phyloP scores from a whole-genome alignment of 1,140 invertebrate species.

The Triops cancriformis region DNA sequence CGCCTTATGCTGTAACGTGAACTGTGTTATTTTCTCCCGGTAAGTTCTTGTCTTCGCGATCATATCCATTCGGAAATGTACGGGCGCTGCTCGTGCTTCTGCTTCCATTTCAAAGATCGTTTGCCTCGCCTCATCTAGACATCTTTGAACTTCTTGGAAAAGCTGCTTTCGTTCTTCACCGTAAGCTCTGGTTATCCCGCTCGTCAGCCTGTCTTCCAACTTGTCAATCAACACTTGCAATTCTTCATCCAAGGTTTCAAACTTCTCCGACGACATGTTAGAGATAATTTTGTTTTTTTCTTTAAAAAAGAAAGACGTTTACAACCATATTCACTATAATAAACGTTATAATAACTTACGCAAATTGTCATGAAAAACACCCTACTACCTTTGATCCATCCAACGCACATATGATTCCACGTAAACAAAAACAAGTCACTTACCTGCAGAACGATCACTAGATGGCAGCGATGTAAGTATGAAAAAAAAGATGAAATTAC shows the following conservation, averaged over 20 bases:
- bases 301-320: not conserved
- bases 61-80: slow-evolving; percentile 25
- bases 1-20: slow-evolving; percentile 30
- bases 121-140: slow-evolving; percentile 39
- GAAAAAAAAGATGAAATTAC: too few relatives aligned
- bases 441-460: too few relatives aligned
- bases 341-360: not conserved
- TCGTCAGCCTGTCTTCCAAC: slow-evolving; percentile 36
- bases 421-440: too few relatives aligned
- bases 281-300: not conserved
- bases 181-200: slow-evolving; percentile 33
- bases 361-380: not conserved
- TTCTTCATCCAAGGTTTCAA: slow-evolving; percentile 44
- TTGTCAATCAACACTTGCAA: slow-evolving; percentile 37
- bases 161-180: slow-evolving; percentile 34
- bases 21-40: not conserved
- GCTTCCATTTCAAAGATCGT: slow-evolving; percentile 32
- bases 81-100: slow-evolving; percentile 27
- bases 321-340: not conserved
- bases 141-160: slow-evolving; percentile 34
- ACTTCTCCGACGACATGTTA: slow-evolving; percentile 45
- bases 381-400: too few relatives aligned
- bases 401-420: too few relatives aligned
- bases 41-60: slow-evolving; percentile 9
- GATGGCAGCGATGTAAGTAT: too few relatives aligned